Evolutionary conservation across 37 sponge, comb jelly and placozoan genomes (phyloP), one percentile per base, ranked within the genome.

Genomic region (Beroe forskalii): DNA sequence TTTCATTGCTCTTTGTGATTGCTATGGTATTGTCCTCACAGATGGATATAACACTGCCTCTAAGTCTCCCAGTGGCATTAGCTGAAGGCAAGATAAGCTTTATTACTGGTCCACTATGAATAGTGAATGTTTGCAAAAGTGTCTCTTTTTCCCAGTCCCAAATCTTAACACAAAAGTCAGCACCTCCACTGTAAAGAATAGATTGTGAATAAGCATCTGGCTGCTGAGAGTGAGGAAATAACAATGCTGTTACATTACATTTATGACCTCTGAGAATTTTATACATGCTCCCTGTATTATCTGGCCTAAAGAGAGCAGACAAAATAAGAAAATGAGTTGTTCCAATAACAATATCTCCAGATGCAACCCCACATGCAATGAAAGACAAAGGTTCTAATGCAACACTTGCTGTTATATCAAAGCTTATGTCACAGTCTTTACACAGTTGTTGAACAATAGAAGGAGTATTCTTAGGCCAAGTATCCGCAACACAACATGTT

Each of bases 111-210:
- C 86, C 86, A 80, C 40, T 80, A 48, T 80, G 86, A 41, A 38
- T 44, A 14, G 86, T 80, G 48, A 80, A 80, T 23, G 40, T 44
- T 25, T 80, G 86, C n/a, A 80, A 37, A n/a, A 80, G 25, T 9
- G 28, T 23, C 55, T 24, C 86, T 25, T 44, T 80, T 37, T 80
- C n/a, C 86, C 86, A 80, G 30, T 80, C 86, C 86, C 86, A 80
- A 3, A 80, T 80, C 31, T 80, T 80, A 3, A 80, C 55, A 41
- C 55, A 28, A 37, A 80, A 80, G 22, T 80, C 86, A 43, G 25
- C 44, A 20, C 86, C 72, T 36, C 72, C 72, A 44, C 86, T 80
- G 86, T 80, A 80, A 0, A 80, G n/a, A 4, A 80, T 41, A 37
- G 40, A 42, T 1, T 12, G 25, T 23, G 23, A 9, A 43, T 80